Base-by-base conservation (phyloP, 2,888 invertebrate genomes). In the Dicyrtoma fusca region DNA sequence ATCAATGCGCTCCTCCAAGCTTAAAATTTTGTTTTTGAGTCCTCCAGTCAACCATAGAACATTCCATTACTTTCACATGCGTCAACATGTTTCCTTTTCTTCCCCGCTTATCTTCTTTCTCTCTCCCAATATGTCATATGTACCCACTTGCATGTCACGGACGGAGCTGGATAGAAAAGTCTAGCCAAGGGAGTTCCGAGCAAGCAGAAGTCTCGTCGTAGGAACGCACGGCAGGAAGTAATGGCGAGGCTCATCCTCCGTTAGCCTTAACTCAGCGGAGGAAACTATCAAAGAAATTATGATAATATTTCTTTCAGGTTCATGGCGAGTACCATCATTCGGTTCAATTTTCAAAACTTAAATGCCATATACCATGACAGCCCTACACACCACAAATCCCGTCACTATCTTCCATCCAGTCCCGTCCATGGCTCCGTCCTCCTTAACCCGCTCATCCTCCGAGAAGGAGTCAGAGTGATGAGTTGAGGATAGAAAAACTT, bases 211-310 rank as follows among this genome's bases (percentile, higher is more conserved):
- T n/a, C n/a, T n/a, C n/a, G n/a, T n/a, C n/a, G 34, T 34, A 34
- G 34, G 34, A 34, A 34, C 34, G n/a, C n/a, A n/a, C n/a, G n/a
- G n/a, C n/a, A n/a, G n/a, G n/a, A n/a, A n/a, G n/a, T n/a, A n/a
- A n/a, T n/a, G n/a, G n/a, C n/a, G n/a, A n/a, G n/a, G n/a, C n/a
- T n/a, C n/a, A n/a, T n/a, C n/a, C n/a, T n/a, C n/a, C n/a, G n/a
- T n/a, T n/a, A n/a, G n/a, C n/a, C 34, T 34, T 34, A 34, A 34
- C 34, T 34, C 34, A 34, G 4, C 3, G 34, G 34, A 34, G 34
- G 8, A 34, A 34, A 34, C 34, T 34, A 34, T 34, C 34, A n/a
- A 57, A 25, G 57, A 10, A 57, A 57, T 57, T 57, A 57, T 57
- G 25, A 26, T 57, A 49, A 49, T 49, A 57, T 57, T 57, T 57